These are phyloP conservation scores for Cydia fagiglandana DNA, from an alignment of 1,140 invertebrate species.

Conservation along the genomic window DNA sequence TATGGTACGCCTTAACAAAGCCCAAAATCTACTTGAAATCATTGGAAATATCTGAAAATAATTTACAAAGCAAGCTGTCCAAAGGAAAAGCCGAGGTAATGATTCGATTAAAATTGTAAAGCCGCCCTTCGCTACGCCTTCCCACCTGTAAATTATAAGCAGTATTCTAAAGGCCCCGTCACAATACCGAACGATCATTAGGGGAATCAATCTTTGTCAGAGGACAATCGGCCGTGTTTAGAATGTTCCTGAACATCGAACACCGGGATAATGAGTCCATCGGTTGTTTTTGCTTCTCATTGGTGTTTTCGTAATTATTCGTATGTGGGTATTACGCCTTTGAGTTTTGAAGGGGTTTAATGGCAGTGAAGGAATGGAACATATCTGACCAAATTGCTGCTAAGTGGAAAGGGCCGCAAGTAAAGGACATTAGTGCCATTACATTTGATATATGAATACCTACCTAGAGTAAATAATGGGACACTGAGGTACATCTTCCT, in stretches of 20 bases:
- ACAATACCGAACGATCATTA: slow-evolving; percentile 20
- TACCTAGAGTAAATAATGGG: no score
- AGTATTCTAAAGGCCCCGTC: slow-evolving; percentile 1
- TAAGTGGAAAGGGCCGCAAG: not conserved
- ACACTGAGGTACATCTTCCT: no score
- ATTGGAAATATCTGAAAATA: not conserved
- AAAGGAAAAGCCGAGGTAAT: not conserved
- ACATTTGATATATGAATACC: no score
- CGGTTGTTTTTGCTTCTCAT: slow-evolving; percentile 7
- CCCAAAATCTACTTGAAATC: not conserved
- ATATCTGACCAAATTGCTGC: not conserved
- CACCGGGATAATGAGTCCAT: slow-evolving; percentile 13
- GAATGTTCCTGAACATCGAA: slow-evolving; percentile 16
- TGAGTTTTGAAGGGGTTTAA: not conserved
- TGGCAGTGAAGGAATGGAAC: not conserved
- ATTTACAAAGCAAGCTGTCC: not conserved
- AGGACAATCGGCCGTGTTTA: slow-evolving; percentile 16
- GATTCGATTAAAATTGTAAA: slow-evolving; percentile 4
- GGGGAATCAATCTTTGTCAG: slow-evolving; percentile 7
- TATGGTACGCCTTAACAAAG: no score
- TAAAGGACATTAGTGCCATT: not conserved
- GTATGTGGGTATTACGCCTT: not conserved
- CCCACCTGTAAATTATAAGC: slow-evolving; percentile 10
- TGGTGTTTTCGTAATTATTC: not conserved
- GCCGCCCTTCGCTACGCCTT: not conserved